Evolutionary conservation across 1,140 invertebrate species (phyloP).

Genomic region (Atopsyche davidsoni): DNA sequence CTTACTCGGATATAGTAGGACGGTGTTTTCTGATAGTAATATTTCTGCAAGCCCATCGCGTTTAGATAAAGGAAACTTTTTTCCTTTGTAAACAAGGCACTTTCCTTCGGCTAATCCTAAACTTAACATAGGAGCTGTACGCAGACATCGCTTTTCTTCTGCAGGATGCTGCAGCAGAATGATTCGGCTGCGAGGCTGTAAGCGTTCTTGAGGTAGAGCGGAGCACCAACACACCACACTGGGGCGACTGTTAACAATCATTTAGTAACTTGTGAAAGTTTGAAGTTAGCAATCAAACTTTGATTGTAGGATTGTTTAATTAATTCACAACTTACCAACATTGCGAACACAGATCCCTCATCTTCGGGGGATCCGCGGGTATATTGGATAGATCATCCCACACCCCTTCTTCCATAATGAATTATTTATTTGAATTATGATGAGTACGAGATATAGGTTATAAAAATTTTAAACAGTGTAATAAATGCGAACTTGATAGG

Average conservation of each 20-base stretch:
- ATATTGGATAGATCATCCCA: conserved; percentile 66
- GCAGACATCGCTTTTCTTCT: conserved; percentile 81
- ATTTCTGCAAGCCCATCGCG: conserved; percentile 62
- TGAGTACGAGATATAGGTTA: too few species aligned
- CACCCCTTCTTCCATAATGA: conserved; percentile 47
- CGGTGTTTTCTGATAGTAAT: conserved; percentile 61
- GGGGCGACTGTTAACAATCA: conserved; percentile 60
- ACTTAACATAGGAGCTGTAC: conserved; percentile 83
- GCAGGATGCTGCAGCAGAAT: conserved; percentile 88
- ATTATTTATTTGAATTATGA: conserved; percentile 8
- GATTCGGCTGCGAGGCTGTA: conserved; percentile 62
- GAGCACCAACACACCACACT: conserved; percentile 84
- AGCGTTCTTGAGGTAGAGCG: conserved; percentile 62
- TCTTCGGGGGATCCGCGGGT: conserved; percentile 64
- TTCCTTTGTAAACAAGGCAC: conserved; percentile 76
- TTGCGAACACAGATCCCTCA: conserved; percentile 59
- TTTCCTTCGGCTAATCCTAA: conserved; percentile 64
- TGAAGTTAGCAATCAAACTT: neutral
- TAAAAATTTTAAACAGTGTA: too few species aligned
- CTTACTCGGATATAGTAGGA: conserved; percentile 78
- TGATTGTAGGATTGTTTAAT: neutral
- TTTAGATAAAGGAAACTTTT: conserved; percentile 69
- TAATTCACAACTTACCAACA: conserved; percentile 64
- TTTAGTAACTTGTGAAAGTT: neutral
- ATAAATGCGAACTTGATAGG: too few species aligned